A percentile compares a stretch with the other conserved stretches of the same genome.
These are phyloP conservation scores for Andricus curvator DNA, from an alignment of 2,888 invertebrate genomes.

Conservation along the genomic window DNA sequence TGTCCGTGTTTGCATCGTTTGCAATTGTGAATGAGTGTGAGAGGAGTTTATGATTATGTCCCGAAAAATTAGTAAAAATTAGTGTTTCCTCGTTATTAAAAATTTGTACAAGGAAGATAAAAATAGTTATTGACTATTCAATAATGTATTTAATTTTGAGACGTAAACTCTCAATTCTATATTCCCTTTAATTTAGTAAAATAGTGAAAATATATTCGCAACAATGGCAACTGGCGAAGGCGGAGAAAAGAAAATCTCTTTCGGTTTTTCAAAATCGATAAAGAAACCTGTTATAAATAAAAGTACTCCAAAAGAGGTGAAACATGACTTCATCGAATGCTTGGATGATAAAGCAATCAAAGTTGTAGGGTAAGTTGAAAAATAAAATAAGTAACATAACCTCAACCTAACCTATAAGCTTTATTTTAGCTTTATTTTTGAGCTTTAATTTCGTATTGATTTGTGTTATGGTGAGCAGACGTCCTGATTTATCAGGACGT, in stretches of 20 bases:
- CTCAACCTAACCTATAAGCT: slow-evolving; percentile 45
- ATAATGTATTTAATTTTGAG: background rate
- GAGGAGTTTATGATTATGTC: too few relatives aligned
- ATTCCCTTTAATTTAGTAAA: background rate
- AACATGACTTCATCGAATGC: slow-evolving; percentile 87
- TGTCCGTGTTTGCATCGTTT: too few relatives aligned
- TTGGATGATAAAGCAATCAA: slow-evolving; percentile 88
- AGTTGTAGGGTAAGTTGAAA: slow-evolving; percentile 83
- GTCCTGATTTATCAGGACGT: too few relatives aligned
- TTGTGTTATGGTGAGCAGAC: too few relatives aligned
- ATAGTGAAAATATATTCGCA: background rate
- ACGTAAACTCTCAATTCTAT: background rate
- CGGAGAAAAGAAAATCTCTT: slow-evolving; percentile 88
- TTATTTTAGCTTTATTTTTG: background rate
- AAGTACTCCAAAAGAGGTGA: slow-evolving; percentile 77
- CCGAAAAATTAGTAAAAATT: too few relatives aligned
- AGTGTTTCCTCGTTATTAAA: too few relatives aligned
- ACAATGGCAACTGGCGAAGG: slow-evolving; percentile 64
- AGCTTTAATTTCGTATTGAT: too few relatives aligned
- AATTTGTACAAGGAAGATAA: too few relatives aligned
- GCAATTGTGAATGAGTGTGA: too few relatives aligned
- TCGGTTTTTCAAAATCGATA: slow-evolving; percentile 86
- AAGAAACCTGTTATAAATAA: slow-evolving; percentile 80
- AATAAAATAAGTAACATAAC: slow-evolving; percentile 39
- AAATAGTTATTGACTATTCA: background rate